These are phyloP conservation scores for Phaonia tiefii DNA, from an alignment of 2,888 invertebrate genomes.

Conservation along the genomic window DNA sequence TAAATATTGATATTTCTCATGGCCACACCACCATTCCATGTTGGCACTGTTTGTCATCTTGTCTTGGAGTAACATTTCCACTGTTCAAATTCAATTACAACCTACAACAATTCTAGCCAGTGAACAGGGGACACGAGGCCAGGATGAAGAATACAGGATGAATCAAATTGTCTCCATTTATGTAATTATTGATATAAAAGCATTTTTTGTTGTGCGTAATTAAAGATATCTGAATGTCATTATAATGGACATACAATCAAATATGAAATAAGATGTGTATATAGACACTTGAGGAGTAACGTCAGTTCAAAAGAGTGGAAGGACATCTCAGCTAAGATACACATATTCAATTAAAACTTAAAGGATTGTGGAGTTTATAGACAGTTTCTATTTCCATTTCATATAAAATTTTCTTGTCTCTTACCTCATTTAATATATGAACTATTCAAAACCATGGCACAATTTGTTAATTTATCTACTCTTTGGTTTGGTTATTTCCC, in stretches of 20 bases:
- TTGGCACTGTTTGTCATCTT: not conserved
- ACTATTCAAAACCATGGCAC: too few relatives aligned
- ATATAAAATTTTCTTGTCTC: too few relatives aligned
- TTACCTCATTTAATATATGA: too few relatives aligned
- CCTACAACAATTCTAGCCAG: not conserved
- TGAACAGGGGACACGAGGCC: not conserved
- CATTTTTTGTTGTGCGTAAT: not conserved
- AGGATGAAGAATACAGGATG: not conserved
- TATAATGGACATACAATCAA: not conserved
- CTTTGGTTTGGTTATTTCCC: too few relatives aligned
- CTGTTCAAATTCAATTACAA: constrained; percentile 4
- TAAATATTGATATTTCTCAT: constrained; percentile 5
- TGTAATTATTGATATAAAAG: constrained; percentile 23
- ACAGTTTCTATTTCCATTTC: too few relatives aligned
- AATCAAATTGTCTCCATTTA: constrained; percentile 15
- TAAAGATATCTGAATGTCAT: constrained; percentile 14
- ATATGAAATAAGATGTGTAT: too few relatives aligned
- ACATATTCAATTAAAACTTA: too few relatives aligned
- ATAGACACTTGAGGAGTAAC: too few relatives aligned
- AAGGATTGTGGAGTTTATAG: too few relatives aligned
- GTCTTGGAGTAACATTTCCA: not conserved
- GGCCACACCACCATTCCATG: not conserved
- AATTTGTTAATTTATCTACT: too few relatives aligned
- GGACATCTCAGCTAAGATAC: too few relatives aligned
- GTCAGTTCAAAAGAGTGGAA: too few relatives aligned